phyloP scores from a whole-genome alignment of 2,888 invertebrate genomes.

The Crematogaster levior region DNA sequence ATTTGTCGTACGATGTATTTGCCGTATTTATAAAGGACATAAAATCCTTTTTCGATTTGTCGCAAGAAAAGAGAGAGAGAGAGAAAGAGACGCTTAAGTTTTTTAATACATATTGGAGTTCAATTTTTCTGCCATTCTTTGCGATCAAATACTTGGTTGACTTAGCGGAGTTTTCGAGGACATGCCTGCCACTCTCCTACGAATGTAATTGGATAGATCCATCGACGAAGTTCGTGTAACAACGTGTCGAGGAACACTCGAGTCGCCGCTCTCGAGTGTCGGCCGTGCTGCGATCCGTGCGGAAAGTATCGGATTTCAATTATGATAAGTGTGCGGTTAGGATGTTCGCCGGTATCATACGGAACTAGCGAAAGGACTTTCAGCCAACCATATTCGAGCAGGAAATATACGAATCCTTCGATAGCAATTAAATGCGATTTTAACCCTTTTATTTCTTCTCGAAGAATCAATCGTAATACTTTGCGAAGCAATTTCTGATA shows the following conservation, averaged over 20 bases:
- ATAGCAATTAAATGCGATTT: conserved; percentile 33
- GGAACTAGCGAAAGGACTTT: conserved; percentile 4
- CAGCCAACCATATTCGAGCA: neutral
- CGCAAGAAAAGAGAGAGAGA: neutral
- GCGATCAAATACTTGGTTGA: conserved; percentile 37
- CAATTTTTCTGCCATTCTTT: conserved; percentile 15
- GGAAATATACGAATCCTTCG: neutral
- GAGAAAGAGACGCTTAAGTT: neutral
- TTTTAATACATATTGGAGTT: conserved; percentile 32
- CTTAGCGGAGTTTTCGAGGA: conserved; percentile 42
- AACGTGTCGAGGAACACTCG: conserved; percentile 53
- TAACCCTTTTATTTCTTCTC: neutral
- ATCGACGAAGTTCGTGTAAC: conserved; percentile 50
- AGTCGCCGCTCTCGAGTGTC: conserved; percentile 50
- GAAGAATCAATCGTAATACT: neutral
- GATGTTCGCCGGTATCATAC: conserved; percentile 43
- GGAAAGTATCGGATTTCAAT: conserved; percentile 55
- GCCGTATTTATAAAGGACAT: no score
- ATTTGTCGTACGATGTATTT: no score
- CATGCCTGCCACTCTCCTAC: conserved; percentile 17
- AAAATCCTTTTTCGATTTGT: no score
- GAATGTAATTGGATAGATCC: conserved; percentile 51
- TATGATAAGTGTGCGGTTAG: conserved; percentile 53
- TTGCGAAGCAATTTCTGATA: no score
- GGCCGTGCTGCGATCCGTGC: conserved; percentile 49